phyloP scores from a whole-genome alignment of 2,113 vertebrate genomes.

The Pelodiscus sinensis region DNA sequence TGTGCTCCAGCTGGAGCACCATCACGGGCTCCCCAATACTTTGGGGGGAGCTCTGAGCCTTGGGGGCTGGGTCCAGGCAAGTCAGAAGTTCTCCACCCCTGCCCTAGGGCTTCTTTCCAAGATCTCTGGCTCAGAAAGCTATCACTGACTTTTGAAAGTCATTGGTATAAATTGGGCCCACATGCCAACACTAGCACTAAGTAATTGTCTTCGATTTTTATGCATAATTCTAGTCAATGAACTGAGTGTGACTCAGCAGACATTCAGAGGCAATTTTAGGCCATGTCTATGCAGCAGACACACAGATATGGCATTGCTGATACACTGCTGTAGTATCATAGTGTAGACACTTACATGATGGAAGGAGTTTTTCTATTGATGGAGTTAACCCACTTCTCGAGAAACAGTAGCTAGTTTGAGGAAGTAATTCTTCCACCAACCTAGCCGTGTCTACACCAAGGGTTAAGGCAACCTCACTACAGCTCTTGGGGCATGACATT shows the following conservation, averaged over 20 bases:
- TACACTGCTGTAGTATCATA: neutral
- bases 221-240: conserved; percentile 23
- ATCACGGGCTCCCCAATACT: no score
- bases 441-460: neutral
- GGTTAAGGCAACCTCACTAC: neutral
- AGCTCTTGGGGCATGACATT: neutral
- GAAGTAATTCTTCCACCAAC: neutral
- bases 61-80: no score
- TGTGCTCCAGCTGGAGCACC: no score
- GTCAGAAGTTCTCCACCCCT: no score
- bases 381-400: neutral
- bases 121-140: conserved; percentile 41
- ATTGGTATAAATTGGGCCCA: conserved; percentile 55
- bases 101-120: conserved; percentile 3
- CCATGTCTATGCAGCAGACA: neutral
- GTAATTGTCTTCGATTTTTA: conserved; percentile 43
- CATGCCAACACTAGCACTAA: conserved; percentile 44
- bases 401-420: neutral
- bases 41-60: no score
- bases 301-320: neutral
- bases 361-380: neutral
- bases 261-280: neutral
- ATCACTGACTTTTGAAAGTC: conserved; percentile 47
- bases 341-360: neutral
- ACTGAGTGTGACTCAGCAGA: conserved; percentile 4